Percentiles rank a stretch among this genome's conserved stretches.
Conservation (phyloP, 2,888 invertebrate species). For the Harpagoxenus sublaevis region DNA sequence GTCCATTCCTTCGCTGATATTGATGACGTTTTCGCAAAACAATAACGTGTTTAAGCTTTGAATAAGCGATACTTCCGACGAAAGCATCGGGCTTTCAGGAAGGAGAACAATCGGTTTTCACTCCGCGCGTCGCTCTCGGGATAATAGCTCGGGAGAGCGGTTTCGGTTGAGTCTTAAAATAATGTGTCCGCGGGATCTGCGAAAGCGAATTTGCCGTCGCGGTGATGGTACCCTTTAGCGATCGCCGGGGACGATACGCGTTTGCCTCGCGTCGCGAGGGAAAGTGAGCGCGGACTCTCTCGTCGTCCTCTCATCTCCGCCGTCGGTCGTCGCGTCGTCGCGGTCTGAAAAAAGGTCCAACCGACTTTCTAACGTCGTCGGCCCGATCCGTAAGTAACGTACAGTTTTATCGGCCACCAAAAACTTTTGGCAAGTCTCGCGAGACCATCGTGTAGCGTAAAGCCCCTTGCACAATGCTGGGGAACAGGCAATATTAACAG, state of each 20-base stretch:
- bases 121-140: slow-evolving; percentile 8
- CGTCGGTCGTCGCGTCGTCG: slow-evolving; percentile 58
- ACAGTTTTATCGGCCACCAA: slow-evolving; percentile 14
- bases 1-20: too few species aligned
- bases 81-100: not conserved
- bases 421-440: not conserved
- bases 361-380: slow-evolving; percentile 67
- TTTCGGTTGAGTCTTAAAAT: not conserved
- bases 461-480: not conserved
- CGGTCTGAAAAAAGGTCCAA: slow-evolving; percentile 64
- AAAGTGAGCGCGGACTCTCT: slow-evolving; percentile 78
- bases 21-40: not conserved
- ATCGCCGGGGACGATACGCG: slow-evolving; percentile 60
- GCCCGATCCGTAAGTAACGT: not conserved
- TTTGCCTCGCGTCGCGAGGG: slow-evolving; percentile 72
- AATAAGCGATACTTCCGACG: not conserved
- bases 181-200: slow-evolving; percentile 21
- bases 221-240: slow-evolving; percentile 47
- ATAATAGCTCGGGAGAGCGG: not conserved
- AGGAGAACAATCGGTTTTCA: slow-evolving; percentile 22
- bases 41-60: slow-evolving; percentile 14
- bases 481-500: too few species aligned
- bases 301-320: slow-evolving; percentile 58
- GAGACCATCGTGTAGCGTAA: not conserved
- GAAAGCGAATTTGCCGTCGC: slow-evolving; percentile 48